Conservation (phyloP, 2,888 invertebrate species). For the Schizotus pectinicornis region DNA sequence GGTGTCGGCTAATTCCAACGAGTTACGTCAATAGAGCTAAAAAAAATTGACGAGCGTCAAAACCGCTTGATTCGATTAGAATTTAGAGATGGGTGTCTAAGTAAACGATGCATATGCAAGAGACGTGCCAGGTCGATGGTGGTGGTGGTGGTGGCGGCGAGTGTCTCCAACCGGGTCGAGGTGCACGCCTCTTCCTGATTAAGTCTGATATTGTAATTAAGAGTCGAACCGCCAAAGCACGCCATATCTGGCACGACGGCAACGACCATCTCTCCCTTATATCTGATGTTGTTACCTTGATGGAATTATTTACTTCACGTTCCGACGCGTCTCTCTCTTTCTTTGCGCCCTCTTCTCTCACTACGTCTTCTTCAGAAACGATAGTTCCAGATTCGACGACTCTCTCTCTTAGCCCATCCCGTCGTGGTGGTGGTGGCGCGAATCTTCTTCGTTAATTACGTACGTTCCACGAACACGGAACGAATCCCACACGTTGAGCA, state of each 20-base stretch:
- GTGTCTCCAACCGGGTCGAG: constrained; percentile 13
- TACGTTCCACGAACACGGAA: no score
- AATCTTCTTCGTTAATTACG: no score
- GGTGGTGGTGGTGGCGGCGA: no score
- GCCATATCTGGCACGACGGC: constrained; percentile 25
- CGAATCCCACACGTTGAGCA: no score
- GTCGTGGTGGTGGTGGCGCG: no score
- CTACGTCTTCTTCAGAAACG: no score
- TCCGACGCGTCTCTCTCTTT: background rate
- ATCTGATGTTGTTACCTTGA: constrained; percentile 30
- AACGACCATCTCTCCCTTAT: constrained; percentile 25
- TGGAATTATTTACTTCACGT: constrained; percentile 27
- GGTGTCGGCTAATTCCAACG: no score
- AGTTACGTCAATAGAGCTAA: no score
- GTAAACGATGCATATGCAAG: constrained; percentile 47
- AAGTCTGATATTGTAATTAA: constrained; percentile 49
- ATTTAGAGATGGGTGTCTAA: background rate
- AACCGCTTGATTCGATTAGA: no score
- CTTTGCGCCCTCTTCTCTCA: constrained; percentile 14
- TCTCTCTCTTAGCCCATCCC: no score
- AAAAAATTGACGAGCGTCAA: no score
- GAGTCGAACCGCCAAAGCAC: constrained; percentile 42
- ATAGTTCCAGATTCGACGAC: no score
- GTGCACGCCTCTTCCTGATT: constrained; percentile 45
- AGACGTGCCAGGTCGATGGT: constrained; percentile 35